Percentiles rank a stretch among this genome's conserved stretches.
These are phyloP conservation scores for Cinclus cinclus DNA, from an alignment of 2,113 vertebrate species.

Conservation along the genomic window DNA sequence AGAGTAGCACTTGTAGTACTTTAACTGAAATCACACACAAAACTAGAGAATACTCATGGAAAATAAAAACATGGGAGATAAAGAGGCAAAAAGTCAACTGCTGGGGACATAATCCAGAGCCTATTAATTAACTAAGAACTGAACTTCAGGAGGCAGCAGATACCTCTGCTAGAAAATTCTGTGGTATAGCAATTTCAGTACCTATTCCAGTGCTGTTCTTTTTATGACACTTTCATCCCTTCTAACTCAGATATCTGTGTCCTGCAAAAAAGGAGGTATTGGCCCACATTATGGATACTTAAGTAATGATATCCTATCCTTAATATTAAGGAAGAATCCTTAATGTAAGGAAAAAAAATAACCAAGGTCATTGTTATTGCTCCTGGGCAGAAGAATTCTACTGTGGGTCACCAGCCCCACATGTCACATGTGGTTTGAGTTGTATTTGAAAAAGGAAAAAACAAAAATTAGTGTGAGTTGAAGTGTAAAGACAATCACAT, in stretches of 20 bases:
- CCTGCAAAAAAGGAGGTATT: neutral
- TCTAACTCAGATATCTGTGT: neutral
- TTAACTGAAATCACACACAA: neutral
- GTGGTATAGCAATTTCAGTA: neutral
- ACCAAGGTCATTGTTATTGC: neutral
- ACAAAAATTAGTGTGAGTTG: neutral
- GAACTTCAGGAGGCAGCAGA: neutral
- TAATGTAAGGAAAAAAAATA: neutral
- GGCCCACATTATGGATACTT: neutral
- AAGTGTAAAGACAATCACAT: neutral
- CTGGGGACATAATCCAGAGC: neutral
- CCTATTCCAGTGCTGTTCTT: neutral
- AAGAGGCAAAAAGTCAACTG: neutral
- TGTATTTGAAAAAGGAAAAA: neutral
- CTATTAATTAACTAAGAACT: neutral
- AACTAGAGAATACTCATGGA: neutral
- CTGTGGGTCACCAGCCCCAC: neutral
- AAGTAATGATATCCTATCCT: neutral
- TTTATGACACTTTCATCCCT: neutral
- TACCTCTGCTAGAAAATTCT: neutral
- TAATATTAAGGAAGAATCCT: neutral
- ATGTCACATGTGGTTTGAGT: accelerated
- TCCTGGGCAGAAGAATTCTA: neutral
- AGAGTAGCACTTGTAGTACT: neutral
- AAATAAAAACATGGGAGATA: neutral